phyloP scores from a whole-genome alignment of 1,140 invertebrate genomes.

The Trypoxylus dichotomus region DNA sequence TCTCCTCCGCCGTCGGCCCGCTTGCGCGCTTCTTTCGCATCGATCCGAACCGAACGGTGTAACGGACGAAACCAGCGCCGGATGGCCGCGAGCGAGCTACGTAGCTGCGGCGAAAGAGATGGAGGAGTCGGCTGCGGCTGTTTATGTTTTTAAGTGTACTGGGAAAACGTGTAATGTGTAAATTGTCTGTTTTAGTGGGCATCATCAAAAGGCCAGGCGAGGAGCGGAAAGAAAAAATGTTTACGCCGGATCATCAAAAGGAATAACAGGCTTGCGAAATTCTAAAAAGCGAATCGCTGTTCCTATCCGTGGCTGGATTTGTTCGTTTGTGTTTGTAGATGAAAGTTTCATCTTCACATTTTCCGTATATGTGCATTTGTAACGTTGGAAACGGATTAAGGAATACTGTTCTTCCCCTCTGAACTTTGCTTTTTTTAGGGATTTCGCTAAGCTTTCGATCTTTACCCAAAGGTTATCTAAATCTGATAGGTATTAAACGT shows the following conservation, averaged over 20 bases:
- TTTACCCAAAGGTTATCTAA: too few species aligned
- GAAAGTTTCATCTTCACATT: neutral
- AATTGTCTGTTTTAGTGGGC: slow-evolving; percentile 2
- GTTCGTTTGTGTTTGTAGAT: neutral
- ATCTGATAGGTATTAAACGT: too few species aligned
- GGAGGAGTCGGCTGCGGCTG: neutral
- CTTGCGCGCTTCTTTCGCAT: neutral
- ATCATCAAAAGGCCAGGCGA: neutral
- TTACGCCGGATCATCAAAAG: slow-evolving; percentile 5
- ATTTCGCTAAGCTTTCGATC: too few species aligned
- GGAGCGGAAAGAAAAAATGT: slow-evolving; percentile 6
- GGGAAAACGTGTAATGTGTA: slow-evolving; percentile 2
- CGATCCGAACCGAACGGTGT: neutral
- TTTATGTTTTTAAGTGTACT: slow-evolving; percentile 7
- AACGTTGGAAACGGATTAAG: too few species aligned
- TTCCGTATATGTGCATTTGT: neutral
- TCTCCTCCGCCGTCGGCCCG: neutral
- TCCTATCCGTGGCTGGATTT: neutral
- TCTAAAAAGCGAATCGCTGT: neutral
- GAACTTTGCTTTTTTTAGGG: too few species aligned
- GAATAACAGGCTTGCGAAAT: slow-evolving; percentile 1
- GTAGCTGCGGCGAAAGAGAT: too few species aligned
- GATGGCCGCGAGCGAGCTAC: neutral
- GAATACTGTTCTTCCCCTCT: too few species aligned
- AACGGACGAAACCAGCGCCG: neutral